Evolutionary conservation across 2,113 vertebrate species (phyloP), one percentile per base, ranked within the genome.

Genomic region (Thalassarche chlororhynchos): DNA sequence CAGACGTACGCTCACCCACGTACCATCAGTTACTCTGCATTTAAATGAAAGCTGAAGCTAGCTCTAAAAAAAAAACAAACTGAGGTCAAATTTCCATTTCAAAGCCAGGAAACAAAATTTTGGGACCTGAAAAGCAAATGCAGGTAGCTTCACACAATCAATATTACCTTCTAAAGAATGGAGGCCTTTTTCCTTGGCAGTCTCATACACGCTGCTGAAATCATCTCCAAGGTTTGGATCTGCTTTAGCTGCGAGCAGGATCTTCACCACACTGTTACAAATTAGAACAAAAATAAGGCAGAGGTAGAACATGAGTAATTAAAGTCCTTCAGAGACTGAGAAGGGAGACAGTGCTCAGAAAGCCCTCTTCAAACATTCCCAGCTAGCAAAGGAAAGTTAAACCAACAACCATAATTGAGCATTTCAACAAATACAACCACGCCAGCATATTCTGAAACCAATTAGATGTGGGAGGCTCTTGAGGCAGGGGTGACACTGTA

Each of bases 121-220:
- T 7, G 71, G 78, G 40, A 61, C 4, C 20, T 18, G 28, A 15
- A 65, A 70, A 84, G 64, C 44, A 40, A 49, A 31, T 1, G 28
- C 25, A 2, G 5, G 49, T 9, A 31, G 38, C 24, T 25, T 54
- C 38, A 38, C 3, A 36, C 4, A 23, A 66, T 5, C 6, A 5
- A 1, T 5, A 47, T 98, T 98, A 99, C 99, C 99, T 99, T 99
- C 99, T 79, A 99, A 95, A 14, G 99, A 99, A 95, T 99, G 99
- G 84, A 99, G 97, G 55, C 99, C 99, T 89, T 99, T 99, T 75
- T 99, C 99, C 93, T 99, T 98, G 32, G 99, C 99, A 0, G 98
- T 99, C 96, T 99, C 99, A 24, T 99, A 99, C 68, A 99, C 99
- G 25, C 98, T 99, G 98, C 98, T 99, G 98, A 99, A 99, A 69